phyloP scores from a whole-genome alignment of 2,888 invertebrate species.

The Melieria crassipennis region DNA sequence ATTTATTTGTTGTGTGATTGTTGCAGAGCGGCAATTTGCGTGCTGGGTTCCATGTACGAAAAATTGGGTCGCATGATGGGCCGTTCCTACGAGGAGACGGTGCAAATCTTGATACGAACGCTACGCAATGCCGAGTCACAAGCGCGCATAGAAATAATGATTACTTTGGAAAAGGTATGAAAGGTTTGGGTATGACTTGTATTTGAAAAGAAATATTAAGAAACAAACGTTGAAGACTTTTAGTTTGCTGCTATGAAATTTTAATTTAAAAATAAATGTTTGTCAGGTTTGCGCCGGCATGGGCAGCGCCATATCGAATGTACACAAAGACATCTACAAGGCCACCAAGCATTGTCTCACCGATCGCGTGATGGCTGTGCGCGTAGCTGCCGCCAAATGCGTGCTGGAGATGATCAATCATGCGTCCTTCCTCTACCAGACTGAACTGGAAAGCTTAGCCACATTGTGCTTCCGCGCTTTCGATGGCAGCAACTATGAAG shows the following conservation, averaged over 20 bases:
- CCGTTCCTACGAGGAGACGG: slow-evolving; percentile 97
- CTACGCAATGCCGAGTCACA: slow-evolving; percentile 95
- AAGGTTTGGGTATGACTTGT: too few relatives aligned
- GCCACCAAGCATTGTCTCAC: slow-evolving; percentile 87
- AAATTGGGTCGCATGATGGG: slow-evolving; percentile 99
- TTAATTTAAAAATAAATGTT: neutral
- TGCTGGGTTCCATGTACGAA: slow-evolving; percentile 97
- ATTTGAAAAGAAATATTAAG: too few relatives aligned
- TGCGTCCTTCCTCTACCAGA: slow-evolving; percentile 84
- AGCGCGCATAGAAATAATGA: slow-evolving; percentile 95
- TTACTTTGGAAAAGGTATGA: slow-evolving; percentile 89
- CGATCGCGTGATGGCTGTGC: slow-evolving; percentile 91
- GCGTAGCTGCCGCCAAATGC: slow-evolving; percentile 93
- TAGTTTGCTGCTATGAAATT: too few relatives aligned
- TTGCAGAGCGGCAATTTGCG: slow-evolving; percentile 92
- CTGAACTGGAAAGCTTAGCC: slow-evolving; percentile 90
- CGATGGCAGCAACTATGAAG: slow-evolving; percentile 92
- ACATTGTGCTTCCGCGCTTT: slow-evolving; percentile 92
- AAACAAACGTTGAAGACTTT: too few relatives aligned
- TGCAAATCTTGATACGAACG: slow-evolving; percentile 88
- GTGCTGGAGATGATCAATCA: slow-evolving; percentile 89
- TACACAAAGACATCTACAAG: slow-evolving; percentile 90
- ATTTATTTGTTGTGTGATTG: neutral
- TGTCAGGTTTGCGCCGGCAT: slow-evolving; percentile 80
- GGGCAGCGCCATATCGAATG: slow-evolving; percentile 89